phyloP scores from a whole-genome alignment of 2,113 vertebrate genomes.

The Muscicapa adusta region DNA sequence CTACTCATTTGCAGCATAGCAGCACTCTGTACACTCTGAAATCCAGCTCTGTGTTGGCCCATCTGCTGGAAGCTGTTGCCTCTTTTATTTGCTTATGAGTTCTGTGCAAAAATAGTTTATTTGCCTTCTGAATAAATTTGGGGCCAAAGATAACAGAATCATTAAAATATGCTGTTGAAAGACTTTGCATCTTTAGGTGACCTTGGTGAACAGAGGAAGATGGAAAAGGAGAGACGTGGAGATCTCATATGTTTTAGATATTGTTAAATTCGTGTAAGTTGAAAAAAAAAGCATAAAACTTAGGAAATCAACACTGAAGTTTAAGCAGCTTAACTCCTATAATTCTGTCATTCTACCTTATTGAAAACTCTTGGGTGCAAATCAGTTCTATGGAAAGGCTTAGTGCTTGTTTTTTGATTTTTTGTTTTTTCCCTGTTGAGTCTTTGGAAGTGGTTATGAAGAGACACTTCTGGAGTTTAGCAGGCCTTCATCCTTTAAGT shows the following conservation, averaged over 20 bases:
- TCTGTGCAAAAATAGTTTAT: not conserved
- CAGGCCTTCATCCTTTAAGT: not conserved
- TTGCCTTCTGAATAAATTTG: not conserved
- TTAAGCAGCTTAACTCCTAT: not conserved
- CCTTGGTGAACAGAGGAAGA: not conserved
- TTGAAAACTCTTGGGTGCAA: not conserved
- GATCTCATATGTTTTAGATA: not conserved
- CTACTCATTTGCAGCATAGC: not conserved
- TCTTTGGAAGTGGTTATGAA: not conserved
- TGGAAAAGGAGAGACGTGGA: not conserved
- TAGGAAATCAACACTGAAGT: not conserved
- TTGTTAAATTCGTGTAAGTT: not conserved
- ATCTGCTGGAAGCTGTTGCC: not conserved
- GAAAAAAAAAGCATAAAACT: not conserved
- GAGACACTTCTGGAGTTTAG: not conserved
- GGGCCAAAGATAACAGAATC: not conserved
- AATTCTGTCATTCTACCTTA: not conserved
- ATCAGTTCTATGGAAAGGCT: not conserved
- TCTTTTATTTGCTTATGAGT: not conserved
- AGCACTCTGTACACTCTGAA: not conserved
- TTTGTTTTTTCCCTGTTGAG: not conserved
- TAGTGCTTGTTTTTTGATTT: not conserved
- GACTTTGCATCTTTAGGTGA: not conserved
- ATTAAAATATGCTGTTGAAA: not conserved
- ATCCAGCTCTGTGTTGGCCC: not conserved